These are phyloP conservation scores for Atta colombica DNA, from an alignment of 1,140 invertebrate species.

Conservation along the genomic window DNA sequence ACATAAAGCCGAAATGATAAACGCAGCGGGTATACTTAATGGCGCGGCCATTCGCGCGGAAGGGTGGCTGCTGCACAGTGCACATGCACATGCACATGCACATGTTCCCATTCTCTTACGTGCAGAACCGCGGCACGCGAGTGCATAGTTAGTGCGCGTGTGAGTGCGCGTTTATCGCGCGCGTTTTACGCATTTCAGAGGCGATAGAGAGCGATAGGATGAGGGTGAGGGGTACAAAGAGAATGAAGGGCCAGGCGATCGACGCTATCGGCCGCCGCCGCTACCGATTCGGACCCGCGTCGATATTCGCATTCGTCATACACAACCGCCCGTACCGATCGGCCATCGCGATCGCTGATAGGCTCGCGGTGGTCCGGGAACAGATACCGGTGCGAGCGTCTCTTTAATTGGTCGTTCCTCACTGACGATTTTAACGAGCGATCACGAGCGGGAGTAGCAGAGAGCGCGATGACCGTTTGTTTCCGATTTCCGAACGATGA, in stretches of 20 bases:
- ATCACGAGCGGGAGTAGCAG: slow-evolving; percentile 36
- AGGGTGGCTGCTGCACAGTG: background rate
- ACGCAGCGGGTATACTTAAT: slow-evolving; percentile 74
- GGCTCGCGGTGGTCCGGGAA: slow-evolving; percentile 3
- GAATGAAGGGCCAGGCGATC: slow-evolving; percentile 29
- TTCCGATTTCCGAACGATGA: slow-evolving; percentile 64
- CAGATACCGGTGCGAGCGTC: slow-evolving; percentile 65
- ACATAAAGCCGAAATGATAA: slow-evolving; percentile 76
- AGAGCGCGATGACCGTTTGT: slow-evolving; percentile 55
- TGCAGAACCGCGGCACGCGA: slow-evolving; percentile 37
- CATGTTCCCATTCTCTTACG: too few relatives aligned
- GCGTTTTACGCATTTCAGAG: slow-evolving; percentile 67
- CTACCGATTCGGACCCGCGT: slow-evolving; percentile 61
- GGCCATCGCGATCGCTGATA: slow-evolving; percentile 64
- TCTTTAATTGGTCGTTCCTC: slow-evolving; percentile 76
- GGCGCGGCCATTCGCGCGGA: slow-evolving; percentile 53
- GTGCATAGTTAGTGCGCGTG: slow-evolving; percentile 24
- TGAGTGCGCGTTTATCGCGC: slow-evolving; percentile 67
- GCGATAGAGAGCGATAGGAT: slow-evolving; percentile 64
- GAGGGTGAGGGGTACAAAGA: background rate
- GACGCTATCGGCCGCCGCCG: slow-evolving; percentile 25
- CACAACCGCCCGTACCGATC: slow-evolving; percentile 63
- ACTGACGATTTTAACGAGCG: slow-evolving; percentile 73
- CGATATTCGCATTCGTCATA: slow-evolving; percentile 76
- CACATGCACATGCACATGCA: background rate